Conservation (phyloP, 1,140 invertebrate species). For the Zaprionus africanus region DNA sequence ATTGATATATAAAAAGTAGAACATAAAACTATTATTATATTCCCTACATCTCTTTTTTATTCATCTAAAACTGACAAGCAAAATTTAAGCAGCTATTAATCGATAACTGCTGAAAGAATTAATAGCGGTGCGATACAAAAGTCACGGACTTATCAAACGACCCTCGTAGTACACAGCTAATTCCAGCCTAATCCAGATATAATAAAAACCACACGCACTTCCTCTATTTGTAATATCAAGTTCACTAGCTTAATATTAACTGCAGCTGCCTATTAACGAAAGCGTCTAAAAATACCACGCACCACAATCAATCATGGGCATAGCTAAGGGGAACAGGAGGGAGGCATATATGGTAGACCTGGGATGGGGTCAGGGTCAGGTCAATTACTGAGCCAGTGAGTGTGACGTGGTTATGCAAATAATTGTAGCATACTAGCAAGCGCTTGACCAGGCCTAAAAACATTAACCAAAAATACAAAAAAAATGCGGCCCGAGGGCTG, state of each 20-base stretch:
- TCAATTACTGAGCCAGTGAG: background rate
- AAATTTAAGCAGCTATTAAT: no score
- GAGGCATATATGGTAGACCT: no score
- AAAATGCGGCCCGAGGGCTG: background rate
- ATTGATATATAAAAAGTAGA: no score
- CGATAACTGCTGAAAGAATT: no score
- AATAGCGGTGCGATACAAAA: no score
- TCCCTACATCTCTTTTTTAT: no score
- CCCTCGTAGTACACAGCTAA: no score
- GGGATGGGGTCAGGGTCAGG: no score
- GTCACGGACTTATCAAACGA: no score
- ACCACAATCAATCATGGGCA: background rate
- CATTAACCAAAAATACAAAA: constrained; percentile 45
- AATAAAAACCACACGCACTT: background rate
- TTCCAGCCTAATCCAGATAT: background rate
- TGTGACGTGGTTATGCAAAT: constrained; percentile 44
- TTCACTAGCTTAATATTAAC: background rate
- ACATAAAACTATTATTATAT: no score
- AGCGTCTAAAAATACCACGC: constrained; percentile 11
- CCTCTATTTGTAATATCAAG: background rate
- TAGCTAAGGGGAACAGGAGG: background rate
- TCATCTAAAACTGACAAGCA: no score
- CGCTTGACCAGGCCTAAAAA: constrained; percentile 26
- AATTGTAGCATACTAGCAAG: constrained; percentile 38
- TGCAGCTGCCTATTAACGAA: background rate